phyloP scores from a whole-genome alignment of 64 coral and sea anemone genomes.

The Dendrophyllia cribrosa region DNA sequence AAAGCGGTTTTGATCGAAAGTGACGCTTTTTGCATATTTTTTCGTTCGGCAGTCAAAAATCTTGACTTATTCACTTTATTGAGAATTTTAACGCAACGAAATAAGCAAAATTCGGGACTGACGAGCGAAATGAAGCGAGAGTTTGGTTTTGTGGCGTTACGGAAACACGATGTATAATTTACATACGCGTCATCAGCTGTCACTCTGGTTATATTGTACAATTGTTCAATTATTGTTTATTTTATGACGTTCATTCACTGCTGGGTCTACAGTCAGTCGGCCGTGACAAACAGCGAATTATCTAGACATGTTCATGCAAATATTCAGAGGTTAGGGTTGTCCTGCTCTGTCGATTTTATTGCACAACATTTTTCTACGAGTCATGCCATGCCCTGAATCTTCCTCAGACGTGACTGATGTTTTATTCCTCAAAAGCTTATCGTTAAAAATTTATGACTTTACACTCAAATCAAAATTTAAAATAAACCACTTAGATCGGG shows the following conservation, averaged over 20 bases:
- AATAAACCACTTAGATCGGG: constrained; percentile 24
- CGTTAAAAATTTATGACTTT: constrained; percentile 39
- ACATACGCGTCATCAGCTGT: constrained; percentile 50
- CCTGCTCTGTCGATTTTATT: neutral
- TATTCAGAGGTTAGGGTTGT: neutral
- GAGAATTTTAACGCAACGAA: neutral
- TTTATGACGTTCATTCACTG: constrained; percentile 57
- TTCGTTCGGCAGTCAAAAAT: neutral
- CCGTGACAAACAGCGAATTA: constrained; percentile 36
- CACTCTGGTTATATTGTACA: constrained; percentile 54
- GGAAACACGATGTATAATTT: constrained; percentile 39
- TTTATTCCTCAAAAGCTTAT: constrained; percentile 1
- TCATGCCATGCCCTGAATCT: neutral
- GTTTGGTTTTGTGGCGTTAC: constrained; percentile 50
- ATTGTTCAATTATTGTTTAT: constrained; percentile 59
- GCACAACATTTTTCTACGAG: neutral
- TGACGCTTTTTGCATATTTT: neutral
- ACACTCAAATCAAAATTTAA: neutral
- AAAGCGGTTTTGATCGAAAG: constrained; percentile 38
- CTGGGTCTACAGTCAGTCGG: constrained; percentile 23
- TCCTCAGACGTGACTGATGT: constrained; percentile 41
- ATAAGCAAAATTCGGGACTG: neutral
- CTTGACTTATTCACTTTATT: neutral
- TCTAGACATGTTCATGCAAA: constrained; percentile 48
- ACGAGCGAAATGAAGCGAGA: neutral